Base-by-base conservation (phyloP, 2,888 invertebrate species). In the Folsomia manolachei region DNA sequence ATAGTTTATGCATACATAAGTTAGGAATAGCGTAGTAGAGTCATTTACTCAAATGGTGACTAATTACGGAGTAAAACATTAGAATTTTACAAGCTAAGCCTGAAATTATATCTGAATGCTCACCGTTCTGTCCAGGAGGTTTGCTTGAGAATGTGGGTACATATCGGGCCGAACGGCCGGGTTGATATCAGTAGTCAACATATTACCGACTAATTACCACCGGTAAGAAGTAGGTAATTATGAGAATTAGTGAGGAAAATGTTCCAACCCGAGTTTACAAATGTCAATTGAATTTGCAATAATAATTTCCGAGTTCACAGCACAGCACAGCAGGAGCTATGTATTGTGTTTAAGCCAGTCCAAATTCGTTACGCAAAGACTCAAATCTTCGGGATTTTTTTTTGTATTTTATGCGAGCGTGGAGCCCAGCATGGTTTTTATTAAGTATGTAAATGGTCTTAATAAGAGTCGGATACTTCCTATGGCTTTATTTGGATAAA, bases 101-200 rank as follows among this genome's bases (percentile, higher is more conserved):
- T 56, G n/a, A 21, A 56, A 56, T 56, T 11, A 9, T 51, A 11
- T 11, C 9, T 51, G 2, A 64, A 66, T 63, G 71, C 80, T 80
- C 78, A 80, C 80, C 78, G 79, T 69, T 78, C 78, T 75, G 39
- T 80, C 80, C 56, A 78, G 77, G 27, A 78, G 77, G n/a, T 71
- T 71, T 53, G 73, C 63, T 56, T 77, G 78, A 19, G 79, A 74
- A 70, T 79, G 78, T 64, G 78, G 74, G 72, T 80, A 79, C 65
- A 80, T 74, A 72, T 80, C 79, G 51, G 80, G 79, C 75, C 80
- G 74, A 69, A 80, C 76, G 70, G 78, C 80, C 72, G 80, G 80
- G 67, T 74, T 78, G 69, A 80, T 80, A 63, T 80, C 80, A 71
- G 80, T 80, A 65, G 80, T 80, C 76, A 80, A 72, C 80, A 80